phyloP scores from a whole-genome alignment of 2,113 vertebrate species.

The Nycticryphes semicollaris region DNA sequence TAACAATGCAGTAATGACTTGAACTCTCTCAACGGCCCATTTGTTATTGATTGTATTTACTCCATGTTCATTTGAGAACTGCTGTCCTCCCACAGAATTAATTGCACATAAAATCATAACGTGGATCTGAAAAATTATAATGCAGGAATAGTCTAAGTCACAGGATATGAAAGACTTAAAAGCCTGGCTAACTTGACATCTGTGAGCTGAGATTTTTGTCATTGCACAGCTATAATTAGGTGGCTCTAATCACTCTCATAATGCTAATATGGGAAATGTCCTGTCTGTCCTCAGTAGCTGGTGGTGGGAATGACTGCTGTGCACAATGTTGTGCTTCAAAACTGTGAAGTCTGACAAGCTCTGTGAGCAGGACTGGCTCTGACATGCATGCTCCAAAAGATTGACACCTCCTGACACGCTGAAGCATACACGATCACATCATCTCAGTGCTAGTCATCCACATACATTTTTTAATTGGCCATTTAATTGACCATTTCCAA shows the following conservation, averaged over 20 bases:
- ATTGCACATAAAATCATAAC: slow-evolving; percentile 24
- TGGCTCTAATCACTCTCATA: slow-evolving; percentile 22
- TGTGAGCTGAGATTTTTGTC: slow-evolving; percentile 28
- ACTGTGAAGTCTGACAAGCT: neutral
- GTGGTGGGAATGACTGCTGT: neutral
- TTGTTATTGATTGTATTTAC: slow-evolving; percentile 37
- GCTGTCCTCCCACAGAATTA: slow-evolving; percentile 37
- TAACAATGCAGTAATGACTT: neutral
- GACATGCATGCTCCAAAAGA: neutral
- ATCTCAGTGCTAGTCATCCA: neutral
- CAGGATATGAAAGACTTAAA: neutral
- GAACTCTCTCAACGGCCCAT: neutral
- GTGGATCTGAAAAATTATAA: slow-evolving; percentile 27
- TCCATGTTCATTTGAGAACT: neutral
- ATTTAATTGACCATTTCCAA: neutral
- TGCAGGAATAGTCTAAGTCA: neutral
- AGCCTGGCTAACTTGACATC: neutral
- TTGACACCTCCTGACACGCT: neutral
- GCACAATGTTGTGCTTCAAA: neutral
- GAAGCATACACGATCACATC: neutral
- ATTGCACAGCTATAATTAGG: slow-evolving; percentile 39
- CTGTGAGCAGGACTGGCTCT: neutral
- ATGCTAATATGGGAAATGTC: slow-evolving; percentile 3
- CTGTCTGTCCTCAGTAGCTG: neutral
- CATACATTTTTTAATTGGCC: neutral